Percentiles rank a stretch among this genome's conserved stretches.
phyloP scores from a whole-genome alignment of 2,888 invertebrate species.

The Chorisops tibialis region DNA sequence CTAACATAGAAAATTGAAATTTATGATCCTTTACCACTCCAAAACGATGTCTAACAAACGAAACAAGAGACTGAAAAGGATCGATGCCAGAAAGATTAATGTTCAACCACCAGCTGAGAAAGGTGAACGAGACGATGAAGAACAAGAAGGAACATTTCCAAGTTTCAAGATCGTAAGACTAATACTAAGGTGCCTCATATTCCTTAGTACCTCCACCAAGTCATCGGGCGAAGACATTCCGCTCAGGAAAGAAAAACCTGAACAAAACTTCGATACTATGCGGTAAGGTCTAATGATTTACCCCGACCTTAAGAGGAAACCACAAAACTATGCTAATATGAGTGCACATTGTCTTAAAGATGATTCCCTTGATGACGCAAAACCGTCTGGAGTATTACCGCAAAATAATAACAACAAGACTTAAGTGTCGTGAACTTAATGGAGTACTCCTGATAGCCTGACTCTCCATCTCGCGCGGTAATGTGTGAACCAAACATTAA shows the following conservation, averaged over 20 bases:
- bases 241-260: not conserved
- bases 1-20: constrained; percentile 23
- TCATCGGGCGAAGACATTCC: not conserved
- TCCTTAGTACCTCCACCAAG: not conserved
- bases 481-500: too few species aligned
- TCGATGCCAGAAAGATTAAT: constrained; percentile 24
- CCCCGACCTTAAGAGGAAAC: constrained; percentile 19
- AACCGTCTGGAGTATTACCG: not conserved
- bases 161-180: too few species aligned
- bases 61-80: constrained; percentile 16
- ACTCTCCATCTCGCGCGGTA: too few species aligned
- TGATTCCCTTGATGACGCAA: not conserved
- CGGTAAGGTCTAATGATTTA: constrained; percentile 23
- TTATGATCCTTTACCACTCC: constrained; percentile 6
- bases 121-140: constrained; percentile 6
- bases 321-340: constrained; percentile 27
- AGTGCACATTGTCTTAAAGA: constrained; percentile 6
- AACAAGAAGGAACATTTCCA: too few species aligned
- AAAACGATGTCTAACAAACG: not conserved
- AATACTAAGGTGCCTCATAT: too few species aligned
- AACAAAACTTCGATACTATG: not conserved
- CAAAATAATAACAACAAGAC: too few species aligned
- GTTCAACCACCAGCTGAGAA: constrained; percentile 27
- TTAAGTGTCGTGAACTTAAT: too few species aligned
- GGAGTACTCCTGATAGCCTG: too few species aligned